Base-by-base conservation (phyloP, 2,888 invertebrate genomes). In the Phengaris arion region DNA sequence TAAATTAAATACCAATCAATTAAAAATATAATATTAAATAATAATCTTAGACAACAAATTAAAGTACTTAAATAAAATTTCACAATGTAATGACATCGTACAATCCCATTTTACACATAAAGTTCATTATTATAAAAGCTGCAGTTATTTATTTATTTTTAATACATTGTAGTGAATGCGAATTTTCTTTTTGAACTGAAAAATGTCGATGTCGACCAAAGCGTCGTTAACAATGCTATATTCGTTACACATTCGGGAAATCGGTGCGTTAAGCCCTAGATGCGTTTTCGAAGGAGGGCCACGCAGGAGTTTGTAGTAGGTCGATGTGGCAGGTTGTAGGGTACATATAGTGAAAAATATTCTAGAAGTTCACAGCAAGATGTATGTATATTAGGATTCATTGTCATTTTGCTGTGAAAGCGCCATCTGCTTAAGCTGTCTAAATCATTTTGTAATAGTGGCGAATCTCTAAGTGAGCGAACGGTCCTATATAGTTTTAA, bases 111-210 rank as follows among this genome's bases (percentile, higher is more conserved):
- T 54, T 13, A 5, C 6, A 54, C 6, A 57, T 57, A 7, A 3
- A 57, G 22, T 22, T 22, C 22, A 15, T 57, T 15, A 57, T n/a
- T 57, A 15, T 8, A 57, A n/a, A 2, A 57, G 22, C 4, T 68
- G 35, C 7, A 13, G 35, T 22, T 22, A 22, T 68, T 57, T 13
- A 57, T 15, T 57, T 15, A 15, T 2, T 8, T 8, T 57, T 22
- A 45, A 13, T 13, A 22, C 22, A 22, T 22, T 22, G 22, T 22
- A 22, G 22, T 22, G 22, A 22, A 22, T 0, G 22, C 22, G n/a
- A 51, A 70, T 35, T 70, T n/a, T 70, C 70, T 45, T 48, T 48
- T 46, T 51, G n/a, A 70, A 70, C 12, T 48, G 52, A 73, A 73
- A 73, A 12, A 73, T 73, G 13, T 73, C 45, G 22, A 73, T 35